Percentiles rank a stretch among this genome's conserved stretches.
phyloP scores from a whole-genome alignment of 2,113 vertebrate species.

The Numenius arquata region DNA sequence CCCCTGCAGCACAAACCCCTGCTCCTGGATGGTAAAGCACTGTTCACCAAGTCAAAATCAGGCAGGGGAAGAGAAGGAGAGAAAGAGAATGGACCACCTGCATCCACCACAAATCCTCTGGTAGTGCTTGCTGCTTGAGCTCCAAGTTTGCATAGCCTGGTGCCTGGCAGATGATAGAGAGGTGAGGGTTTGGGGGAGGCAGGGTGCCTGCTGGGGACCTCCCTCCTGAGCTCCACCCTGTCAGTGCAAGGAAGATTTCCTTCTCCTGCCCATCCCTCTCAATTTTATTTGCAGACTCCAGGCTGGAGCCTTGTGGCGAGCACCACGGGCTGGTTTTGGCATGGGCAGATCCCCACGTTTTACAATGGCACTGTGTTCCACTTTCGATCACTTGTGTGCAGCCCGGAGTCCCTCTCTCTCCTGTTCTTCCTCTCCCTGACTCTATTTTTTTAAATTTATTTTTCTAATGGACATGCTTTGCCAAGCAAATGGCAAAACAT shows the following conservation, averaged over 20 bases:
- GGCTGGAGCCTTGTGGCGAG: neutral
- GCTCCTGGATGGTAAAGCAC: neutral
- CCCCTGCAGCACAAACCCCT: neutral
- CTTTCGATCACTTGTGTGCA: neutral
- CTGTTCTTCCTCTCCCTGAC: neutral
- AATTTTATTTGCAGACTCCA: neutral
- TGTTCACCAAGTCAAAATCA: neutral
- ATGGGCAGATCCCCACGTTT: neutral
- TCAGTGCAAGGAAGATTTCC: neutral
- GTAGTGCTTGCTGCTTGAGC: neutral
- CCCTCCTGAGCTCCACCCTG: neutral
- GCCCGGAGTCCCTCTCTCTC: neutral
- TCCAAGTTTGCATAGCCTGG: neutral
- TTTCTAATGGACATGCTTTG: neutral
- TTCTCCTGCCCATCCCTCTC: neutral
- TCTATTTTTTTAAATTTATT: neutral
- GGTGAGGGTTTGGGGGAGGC: neutral
- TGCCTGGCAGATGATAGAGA: neutral
- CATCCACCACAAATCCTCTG: neutral
- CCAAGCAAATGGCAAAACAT: neutral
- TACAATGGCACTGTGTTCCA: neutral
- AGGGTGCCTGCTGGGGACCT: neutral
- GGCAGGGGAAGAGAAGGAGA: neutral
- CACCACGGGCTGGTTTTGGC: neutral
- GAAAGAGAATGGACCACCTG: neutral